phyloP scores from a whole-genome alignment of 1,140 invertebrate genomes.

The Archivesica marissinica region DNA sequence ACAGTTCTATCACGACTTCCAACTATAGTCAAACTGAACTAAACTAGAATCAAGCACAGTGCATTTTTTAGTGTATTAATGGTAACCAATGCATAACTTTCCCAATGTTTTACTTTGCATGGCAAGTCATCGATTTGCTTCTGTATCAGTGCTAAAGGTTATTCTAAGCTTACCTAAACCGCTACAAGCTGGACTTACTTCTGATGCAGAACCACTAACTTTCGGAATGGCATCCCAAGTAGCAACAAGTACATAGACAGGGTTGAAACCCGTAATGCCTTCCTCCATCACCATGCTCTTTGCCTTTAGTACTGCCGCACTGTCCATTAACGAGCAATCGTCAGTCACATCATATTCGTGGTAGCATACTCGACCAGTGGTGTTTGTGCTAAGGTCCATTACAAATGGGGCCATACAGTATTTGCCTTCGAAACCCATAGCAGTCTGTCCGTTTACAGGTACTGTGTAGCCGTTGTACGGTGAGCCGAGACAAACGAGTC shows the following conservation, averaged over 20 bases:
- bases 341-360: not conserved
- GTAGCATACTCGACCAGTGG: not conserved
- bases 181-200: not conserved
- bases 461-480: not conserved
- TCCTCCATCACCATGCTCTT: not conserved
- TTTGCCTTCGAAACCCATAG: not conserved
- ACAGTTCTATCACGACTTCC: too few species aligned
- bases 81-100: too few species aligned
- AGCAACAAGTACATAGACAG: not conserved
- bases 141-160: too few species aligned
- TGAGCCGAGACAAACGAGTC: not conserved
- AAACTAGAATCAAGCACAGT: too few species aligned
- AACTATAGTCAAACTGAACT: too few species aligned
- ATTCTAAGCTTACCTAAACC: too few species aligned
- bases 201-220: not conserved
- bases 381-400: not conserved
- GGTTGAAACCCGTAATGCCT: not conserved
- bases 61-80: too few species aligned
- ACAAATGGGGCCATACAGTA: slow-evolving; percentile 6
- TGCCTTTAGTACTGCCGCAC: not conserved
- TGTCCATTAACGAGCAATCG: not conserved
- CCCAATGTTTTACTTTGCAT: too few species aligned
- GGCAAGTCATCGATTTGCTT: too few species aligned
- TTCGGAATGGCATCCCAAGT: slow-evolving; percentile 3
- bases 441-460: not conserved